Conservation (phyloP, 2,113 vertebrate species). For the Syrrhaptes paradoxus region DNA sequence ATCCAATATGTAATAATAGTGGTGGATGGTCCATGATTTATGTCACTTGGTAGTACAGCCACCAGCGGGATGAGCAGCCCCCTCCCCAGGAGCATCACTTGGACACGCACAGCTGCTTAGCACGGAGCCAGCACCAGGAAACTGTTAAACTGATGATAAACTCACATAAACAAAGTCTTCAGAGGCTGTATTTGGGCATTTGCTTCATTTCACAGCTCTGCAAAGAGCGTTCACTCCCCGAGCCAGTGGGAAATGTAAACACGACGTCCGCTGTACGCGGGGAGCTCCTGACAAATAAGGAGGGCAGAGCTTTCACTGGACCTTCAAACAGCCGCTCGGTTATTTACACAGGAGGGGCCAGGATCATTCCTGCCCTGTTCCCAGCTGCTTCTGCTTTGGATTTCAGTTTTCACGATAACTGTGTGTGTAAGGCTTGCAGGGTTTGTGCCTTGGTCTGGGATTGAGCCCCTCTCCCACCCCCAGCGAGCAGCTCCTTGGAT, state of each 20-base stretch:
- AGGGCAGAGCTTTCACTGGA: background rate
- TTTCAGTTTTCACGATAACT: background rate
- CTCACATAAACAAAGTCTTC: background rate
- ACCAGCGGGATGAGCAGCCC: background rate
- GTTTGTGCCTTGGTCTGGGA: background rate
- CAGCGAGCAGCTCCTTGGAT: fast-evolving
- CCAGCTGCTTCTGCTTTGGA: background rate
- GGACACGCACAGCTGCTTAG: background rate
- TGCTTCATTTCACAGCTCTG: background rate
- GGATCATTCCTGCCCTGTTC: background rate
- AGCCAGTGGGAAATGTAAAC: slow-evolving; percentile 34
- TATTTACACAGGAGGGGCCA: background rate
- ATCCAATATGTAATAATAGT: background rate
- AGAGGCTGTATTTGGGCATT: background rate
- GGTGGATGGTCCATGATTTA: background rate
- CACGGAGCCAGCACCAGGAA: background rate
- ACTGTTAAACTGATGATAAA: background rate
- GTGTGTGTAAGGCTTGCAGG: background rate
- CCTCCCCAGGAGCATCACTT: background rate
- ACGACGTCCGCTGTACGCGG: fast-evolving
- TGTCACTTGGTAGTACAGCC: background rate
- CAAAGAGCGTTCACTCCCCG: background rate
- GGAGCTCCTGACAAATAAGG: background rate
- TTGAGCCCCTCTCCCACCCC: background rate
- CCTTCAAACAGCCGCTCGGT: background rate